A percentile compares a stretch with the other conserved stretches of the same genome.
phyloP scores from a whole-genome alignment of 2,113 vertebrate genomes.

The Stictonetta naevosa region DNA sequence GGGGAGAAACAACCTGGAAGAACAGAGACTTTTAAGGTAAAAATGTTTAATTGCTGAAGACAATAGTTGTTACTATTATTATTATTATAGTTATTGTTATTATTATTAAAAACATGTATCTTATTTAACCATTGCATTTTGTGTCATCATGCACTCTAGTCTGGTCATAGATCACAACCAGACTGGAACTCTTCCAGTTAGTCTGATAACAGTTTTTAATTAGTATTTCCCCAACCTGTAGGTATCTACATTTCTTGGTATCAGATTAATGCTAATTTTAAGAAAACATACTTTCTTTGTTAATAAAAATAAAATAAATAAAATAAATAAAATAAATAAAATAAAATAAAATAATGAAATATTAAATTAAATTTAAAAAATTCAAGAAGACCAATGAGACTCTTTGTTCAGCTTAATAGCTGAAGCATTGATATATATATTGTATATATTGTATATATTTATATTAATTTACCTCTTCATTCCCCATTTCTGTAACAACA shows the following conservation, averaged over 20 bases:
- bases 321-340: no score
- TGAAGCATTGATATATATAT: neutral
- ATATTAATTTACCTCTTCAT: neutral
- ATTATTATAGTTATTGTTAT: no score
- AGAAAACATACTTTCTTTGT: neutral
- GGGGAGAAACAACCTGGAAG: neutral
- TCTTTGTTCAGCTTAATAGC: neutral
- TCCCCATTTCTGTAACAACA: neutral
- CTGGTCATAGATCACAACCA: neutral
- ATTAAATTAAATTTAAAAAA: no score
- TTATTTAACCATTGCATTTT: neutral
- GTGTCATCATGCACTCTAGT: no score
- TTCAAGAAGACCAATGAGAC: neutral
- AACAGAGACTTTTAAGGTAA: accelerated
- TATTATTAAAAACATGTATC: neutral
- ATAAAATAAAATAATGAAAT: neutral
- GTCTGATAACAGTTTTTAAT: neutral
- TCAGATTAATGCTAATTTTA: neutral
- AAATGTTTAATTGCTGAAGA: neutral
- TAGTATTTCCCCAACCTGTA: neutral
- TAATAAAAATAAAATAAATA: neutral
- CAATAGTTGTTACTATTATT: no score
- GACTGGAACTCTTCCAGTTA: neutral
- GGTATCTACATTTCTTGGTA: neutral
- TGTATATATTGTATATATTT: no score